Percentiles rank a stretch among this genome's conserved stretches.
These are phyloP conservation scores for Scaptomyza cyrtandrae DNA, from an alignment of 2,888 invertebrate species.

Conservation along the genomic window DNA sequence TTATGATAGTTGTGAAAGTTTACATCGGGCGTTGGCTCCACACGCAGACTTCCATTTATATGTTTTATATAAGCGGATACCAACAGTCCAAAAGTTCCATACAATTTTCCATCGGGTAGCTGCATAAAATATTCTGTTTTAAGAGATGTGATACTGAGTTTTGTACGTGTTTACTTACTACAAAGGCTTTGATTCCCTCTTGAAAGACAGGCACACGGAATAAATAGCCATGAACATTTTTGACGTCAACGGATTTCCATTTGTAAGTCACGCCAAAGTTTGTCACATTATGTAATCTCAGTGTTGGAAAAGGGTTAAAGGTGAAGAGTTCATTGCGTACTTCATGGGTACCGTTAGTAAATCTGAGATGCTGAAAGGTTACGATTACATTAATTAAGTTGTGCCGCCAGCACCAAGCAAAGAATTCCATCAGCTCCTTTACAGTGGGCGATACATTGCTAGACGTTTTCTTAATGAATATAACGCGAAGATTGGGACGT, in stretches of 20 bases:
- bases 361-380: conserved; percentile 11
- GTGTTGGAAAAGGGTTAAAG: conserved; percentile 56
- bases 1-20: conserved; percentile 48
- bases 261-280: conserved; percentile 16
- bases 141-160: not conserved
- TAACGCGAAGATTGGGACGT: conserved; percentile 30
- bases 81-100: conserved; percentile 33
- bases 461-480: conserved; percentile 19
- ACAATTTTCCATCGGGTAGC: conserved; percentile 37
- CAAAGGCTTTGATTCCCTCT: conserved; percentile 27
- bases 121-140: conserved; percentile 4
- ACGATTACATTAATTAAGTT: conserved; percentile 48
- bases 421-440: conserved; percentile 26
- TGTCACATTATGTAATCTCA: conserved; percentile 40
- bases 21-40: conserved; percentile 20
- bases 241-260: conserved; percentile 20
- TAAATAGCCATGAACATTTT: conserved; percentile 43
- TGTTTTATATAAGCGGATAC: conserved; percentile 22
- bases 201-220: conserved; percentile 52
- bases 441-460: not conserved
- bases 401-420: conserved; percentile 57
- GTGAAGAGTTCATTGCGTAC: conserved; percentile 32
- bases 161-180: conserved; percentile 28
- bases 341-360: not conserved
- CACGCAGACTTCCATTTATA: conserved; percentile 26